phyloP scores from a whole-genome alignment of 2,888 invertebrate genomes.

The Micropterix aruncella region DNA sequence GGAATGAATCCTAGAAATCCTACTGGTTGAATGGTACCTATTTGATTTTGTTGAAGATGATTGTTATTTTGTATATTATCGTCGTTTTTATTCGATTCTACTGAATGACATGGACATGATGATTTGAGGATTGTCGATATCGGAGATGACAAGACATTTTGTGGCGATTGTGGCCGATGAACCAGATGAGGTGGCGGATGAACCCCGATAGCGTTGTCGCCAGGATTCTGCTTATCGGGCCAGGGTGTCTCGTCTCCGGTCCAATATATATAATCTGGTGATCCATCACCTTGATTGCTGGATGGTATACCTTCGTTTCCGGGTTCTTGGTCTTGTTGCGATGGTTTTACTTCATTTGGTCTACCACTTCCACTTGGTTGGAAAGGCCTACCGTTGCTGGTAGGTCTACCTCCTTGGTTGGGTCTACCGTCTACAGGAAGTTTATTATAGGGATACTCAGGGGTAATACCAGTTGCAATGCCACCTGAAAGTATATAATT shows the following conservation, averaged over 20 bases:
- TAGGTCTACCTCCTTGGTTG: slow-evolving; percentile 15
- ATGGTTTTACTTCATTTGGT: background rate
- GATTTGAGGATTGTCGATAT: background rate
- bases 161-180: background rate
- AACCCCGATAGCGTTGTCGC: background rate
- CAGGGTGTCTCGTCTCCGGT: background rate
- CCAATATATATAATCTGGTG: background rate
- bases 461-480: no score
- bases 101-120: background rate
- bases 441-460: slow-evolving; percentile 35
- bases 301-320: background rate
- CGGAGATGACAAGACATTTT: background rate
- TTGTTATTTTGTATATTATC: background rate
- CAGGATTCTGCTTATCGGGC: background rate
- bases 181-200: background rate
- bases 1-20: background rate
- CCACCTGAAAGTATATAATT: no score
- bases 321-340: background rate
- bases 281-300: background rate
- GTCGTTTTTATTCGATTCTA: background rate
- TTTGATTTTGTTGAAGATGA: background rate
- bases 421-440: slow-evolving; percentile 23
- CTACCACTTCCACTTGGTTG: background rate
- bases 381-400: slow-evolving; percentile 19
- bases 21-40: background rate